These are phyloP conservation scores for Microplitis demolitor DNA, from an alignment of 1,140 invertebrate genomes.

Conservation along the genomic window DNA sequence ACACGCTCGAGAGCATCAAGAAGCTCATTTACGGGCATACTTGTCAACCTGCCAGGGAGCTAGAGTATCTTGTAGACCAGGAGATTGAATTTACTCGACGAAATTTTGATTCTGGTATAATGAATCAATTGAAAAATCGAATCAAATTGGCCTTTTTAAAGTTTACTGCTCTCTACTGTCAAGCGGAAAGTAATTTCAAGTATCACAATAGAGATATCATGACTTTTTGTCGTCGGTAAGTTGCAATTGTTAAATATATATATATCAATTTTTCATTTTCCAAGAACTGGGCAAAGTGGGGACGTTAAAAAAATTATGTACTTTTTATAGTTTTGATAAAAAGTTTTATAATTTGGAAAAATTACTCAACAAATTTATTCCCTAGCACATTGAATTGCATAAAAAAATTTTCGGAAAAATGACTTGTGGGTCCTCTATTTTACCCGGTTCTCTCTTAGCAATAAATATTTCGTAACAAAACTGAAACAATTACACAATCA, in stretches of 20 bases:
- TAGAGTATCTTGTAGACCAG: conserved; percentile 67
- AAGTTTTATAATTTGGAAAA: too few relatives aligned
- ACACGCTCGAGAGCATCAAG: conserved; percentile 64
- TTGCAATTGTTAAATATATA: too few relatives aligned
- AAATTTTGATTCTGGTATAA: conserved; percentile 57
- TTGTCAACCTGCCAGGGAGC: conserved; percentile 62
- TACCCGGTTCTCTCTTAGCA: too few relatives aligned
- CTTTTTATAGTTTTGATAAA: too few relatives aligned
- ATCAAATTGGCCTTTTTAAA: conserved; percentile 42
- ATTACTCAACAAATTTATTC: too few relatives aligned
- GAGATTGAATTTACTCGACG: conserved; percentile 66
- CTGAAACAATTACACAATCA: too few relatives aligned
- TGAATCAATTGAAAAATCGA: conserved; percentile 66
- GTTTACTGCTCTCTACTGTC: conserved; percentile 18
- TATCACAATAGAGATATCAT: neutral
- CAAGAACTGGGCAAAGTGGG: too few relatives aligned
- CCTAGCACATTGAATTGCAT: too few relatives aligned
- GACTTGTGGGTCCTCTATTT: too few relatives aligned
- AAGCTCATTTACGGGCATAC: conserved; percentile 57
- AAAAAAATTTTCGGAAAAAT: too few relatives aligned
- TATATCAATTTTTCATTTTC: neutral
- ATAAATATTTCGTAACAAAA: too few relatives aligned
- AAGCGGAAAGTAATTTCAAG: neutral
- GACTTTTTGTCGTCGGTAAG: conserved; percentile 11
- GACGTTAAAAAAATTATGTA: too few relatives aligned